Evolutionary conservation across 1,140 invertebrate genomes (phyloP), one percentile per base, ranked within the genome.

Genomic region (Drosophila subobscura): DNA sequence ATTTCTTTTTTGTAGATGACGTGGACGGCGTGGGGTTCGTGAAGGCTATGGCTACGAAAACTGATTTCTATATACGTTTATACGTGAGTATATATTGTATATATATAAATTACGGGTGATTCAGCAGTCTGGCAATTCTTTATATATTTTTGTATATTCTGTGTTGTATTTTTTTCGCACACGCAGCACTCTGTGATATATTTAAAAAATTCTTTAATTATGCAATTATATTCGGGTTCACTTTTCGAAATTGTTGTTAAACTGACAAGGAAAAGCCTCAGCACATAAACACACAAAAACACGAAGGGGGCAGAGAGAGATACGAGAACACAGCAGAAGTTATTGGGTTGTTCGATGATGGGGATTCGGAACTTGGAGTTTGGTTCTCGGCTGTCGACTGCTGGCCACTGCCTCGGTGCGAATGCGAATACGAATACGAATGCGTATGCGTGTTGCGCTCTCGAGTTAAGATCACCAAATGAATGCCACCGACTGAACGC

Each of bases 381-480:
- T 37, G 10, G 63, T 75, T 58, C 52, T 23, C 54, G 50, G 7
- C 72, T 75, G 44, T 44, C 42, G 49, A 33, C 25, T 60, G 23
- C 37, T 45, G 12, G 56, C 46, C 57, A 47, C 23, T 23, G n/a
- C 64, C 33, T 37, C 33, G 33, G 33, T 52, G 10, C 52, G 53
- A 45, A 42, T 33, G 46, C 71, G 50, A 45, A 6, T 29, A 7
- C 27, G 27, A 37, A 37, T 20, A 20, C 16, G 16, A 20, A 20
- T 20, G 16, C 16, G 16, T 20, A 42, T 86, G 81, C 70, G 81
- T 86, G 70, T 44, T 81, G 58, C 77, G 67, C 64, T 79, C 72
- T 83, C 78, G 52, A 67, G 50, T 61, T 58, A 86, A 68, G 83
- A 86, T 86, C 83, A 83, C 74, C 77, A 86, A 86, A 67, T 78